A percentile compares a stretch with the other conserved stretches of the same genome.
phyloP scores from a whole-genome alignment of 2,797 vertebrate genomes.

The Valencia hispanica region DNA sequence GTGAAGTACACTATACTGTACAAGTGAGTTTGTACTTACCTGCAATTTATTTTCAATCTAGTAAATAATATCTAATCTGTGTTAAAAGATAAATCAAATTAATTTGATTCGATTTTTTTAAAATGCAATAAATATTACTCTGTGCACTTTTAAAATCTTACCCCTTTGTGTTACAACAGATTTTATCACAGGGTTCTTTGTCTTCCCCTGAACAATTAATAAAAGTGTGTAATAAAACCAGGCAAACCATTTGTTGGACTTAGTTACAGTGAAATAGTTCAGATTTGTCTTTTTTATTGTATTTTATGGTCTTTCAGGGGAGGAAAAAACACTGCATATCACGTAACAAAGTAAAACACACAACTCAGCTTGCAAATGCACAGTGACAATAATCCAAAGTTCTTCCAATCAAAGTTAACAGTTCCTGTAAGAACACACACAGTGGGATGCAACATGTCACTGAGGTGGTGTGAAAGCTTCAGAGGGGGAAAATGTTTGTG shows the following conservation, averaged over 20 bases:
- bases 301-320: slow-evolving; percentile 51
- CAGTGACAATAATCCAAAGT: slow-evolving; percentile 59
- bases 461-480: slow-evolving; percentile 42
- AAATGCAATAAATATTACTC: background rate
- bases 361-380: slow-evolving; percentile 67
- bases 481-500: slow-evolving; percentile 25
- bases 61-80: slow-evolving; percentile 1
- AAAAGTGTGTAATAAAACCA: slow-evolving; percentile 5
- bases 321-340: slow-evolving; percentile 51
- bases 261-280: slow-evolving; percentile 45
- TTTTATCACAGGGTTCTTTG: background rate
- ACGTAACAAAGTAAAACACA: slow-evolving; percentile 68
- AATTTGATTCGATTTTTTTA: background rate
- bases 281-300: slow-evolving; percentile 49
- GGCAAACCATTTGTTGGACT: slow-evolving; percentile 24
- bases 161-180: background rate
- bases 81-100: slow-evolving; percentile 1
- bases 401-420: slow-evolving; percentile 58
- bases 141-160: background rate
- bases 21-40: background rate
- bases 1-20: background rate
- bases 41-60: background rate
- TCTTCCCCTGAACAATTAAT: background rate
- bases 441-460: slow-evolving; percentile 45
- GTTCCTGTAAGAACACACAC: slow-evolving; percentile 56